These are phyloP conservation scores for Betta splendens DNA, from an alignment of 2,797 vertebrate species.

Conservation along the genomic window DNA sequence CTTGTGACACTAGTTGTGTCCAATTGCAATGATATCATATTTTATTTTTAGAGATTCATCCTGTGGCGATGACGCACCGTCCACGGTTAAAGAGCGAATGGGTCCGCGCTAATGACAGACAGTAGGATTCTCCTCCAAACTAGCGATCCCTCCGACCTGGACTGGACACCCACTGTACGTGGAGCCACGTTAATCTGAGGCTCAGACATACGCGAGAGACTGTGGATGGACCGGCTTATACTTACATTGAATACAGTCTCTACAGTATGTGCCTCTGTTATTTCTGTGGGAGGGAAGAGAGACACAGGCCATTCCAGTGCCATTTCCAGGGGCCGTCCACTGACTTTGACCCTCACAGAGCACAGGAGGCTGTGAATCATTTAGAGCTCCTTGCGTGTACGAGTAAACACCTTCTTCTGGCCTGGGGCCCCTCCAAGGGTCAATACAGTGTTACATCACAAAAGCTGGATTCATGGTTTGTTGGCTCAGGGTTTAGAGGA, in stretches of 20 bases:
- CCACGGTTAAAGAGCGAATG: slow-evolving; percentile 17
- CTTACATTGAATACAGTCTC: slow-evolving; percentile 70
- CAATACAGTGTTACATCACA: slow-evolving; percentile 78
- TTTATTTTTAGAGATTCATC: slow-evolving; percentile 41
- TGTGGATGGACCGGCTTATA: slow-evolving; percentile 54
- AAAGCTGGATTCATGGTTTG: slow-evolving; percentile 74
- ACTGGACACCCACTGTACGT: slow-evolving; percentile 38
- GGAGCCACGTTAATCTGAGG: slow-evolving; percentile 55
- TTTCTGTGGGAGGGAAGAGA: slow-evolving; percentile 61
- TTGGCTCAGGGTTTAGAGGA: slow-evolving; percentile 45
- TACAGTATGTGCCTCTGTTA: slow-evolving; percentile 72
- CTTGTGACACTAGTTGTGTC: no score
- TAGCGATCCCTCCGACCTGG: slow-evolving; percentile 44
- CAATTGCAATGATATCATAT: no score
- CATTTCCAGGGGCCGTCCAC: slow-evolving; percentile 66
- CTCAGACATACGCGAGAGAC: slow-evolving; percentile 52
- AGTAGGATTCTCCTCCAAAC: slow-evolving; percentile 27
- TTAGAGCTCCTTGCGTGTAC: slow-evolving; percentile 64
- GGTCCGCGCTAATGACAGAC: slow-evolving; percentile 42
- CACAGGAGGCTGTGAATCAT: slow-evolving; percentile 62
- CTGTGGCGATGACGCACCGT: slow-evolving; percentile 28
- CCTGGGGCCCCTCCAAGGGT: slow-evolving; percentile 71
- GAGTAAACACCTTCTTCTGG: slow-evolving; percentile 75
- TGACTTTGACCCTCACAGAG: slow-evolving; percentile 46
- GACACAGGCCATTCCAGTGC: slow-evolving; percentile 46